phyloP scores from a whole-genome alignment of 2,888 invertebrate species.

The Aporophyla nigra region DNA sequence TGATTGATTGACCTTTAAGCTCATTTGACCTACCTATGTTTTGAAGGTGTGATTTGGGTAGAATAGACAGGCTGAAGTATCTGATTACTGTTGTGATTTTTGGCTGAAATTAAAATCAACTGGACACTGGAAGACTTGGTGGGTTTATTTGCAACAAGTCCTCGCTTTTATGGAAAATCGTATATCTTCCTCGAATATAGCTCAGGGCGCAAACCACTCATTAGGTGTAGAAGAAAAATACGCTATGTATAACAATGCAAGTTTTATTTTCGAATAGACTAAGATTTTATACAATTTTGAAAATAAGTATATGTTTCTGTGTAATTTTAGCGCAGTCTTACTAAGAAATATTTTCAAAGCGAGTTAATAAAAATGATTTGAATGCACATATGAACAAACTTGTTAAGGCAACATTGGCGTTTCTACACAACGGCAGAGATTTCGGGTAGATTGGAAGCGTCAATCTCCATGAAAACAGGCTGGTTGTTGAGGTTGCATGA shows the following conservation, averaged over 20 bases:
- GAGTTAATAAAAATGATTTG: background rate
- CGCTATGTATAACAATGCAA: background rate
- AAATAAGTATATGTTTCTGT: slow-evolving; percentile 11
- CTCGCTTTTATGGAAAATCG: background rate
- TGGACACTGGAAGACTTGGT: no score
- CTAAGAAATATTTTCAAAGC: background rate
- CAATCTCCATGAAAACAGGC: slow-evolving; percentile 7
- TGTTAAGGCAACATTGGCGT: background rate
- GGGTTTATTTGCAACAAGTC: background rate
- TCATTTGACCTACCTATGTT: no score
- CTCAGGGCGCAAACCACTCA: background rate
- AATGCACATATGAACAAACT: background rate
- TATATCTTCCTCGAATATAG: background rate
- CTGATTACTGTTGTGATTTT: no score
- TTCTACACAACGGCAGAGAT: background rate
- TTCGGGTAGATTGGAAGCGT: background rate
- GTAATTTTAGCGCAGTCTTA: background rate
- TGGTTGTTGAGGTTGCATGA: slow-evolving; percentile 32
- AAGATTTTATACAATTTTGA: slow-evolving; percentile 5
- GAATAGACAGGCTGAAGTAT: no score
- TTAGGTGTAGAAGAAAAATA: background rate
- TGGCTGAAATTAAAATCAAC: no score
- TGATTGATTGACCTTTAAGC: no score
- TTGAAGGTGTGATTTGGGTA: no score
- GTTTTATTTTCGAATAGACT: background rate